phyloP scores from a whole-genome alignment of 1,140 invertebrate species.

The Spodoptera frugiperda region DNA sequence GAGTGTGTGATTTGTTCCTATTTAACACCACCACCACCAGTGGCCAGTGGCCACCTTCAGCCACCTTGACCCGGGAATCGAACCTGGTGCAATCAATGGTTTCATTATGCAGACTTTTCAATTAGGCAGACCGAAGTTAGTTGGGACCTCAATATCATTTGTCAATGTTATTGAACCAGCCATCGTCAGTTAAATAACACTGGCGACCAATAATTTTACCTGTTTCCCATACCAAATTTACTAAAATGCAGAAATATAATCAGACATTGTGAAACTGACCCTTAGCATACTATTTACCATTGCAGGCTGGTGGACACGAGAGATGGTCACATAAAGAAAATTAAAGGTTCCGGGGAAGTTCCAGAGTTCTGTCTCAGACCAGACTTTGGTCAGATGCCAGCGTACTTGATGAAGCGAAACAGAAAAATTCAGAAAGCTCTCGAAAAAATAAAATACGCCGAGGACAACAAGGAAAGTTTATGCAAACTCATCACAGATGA shows the following conservation, averaged over 20 bases:
- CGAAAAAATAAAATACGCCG: conserved; percentile 66
- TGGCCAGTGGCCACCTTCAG: no score
- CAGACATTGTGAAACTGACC: neutral
- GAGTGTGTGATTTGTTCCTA: no score
- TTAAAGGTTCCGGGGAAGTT: conserved; percentile 81
- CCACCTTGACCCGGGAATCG: no score
- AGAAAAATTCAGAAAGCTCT: conserved; percentile 66
- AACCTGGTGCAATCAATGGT: no score
- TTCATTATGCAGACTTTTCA: no score
- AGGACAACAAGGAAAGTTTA: conserved; percentile 76
- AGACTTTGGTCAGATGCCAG: conserved; percentile 79
- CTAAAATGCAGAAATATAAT: no score
- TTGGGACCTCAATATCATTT: no score
- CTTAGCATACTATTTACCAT: neutral
- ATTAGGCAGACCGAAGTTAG: no score
- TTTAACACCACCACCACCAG: no score
- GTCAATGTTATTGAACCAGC: no score
- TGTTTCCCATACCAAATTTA: neutral
- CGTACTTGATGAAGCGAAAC: conserved; percentile 75
- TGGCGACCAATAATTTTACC: no score
- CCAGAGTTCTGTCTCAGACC: conserved; percentile 77
- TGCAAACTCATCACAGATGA: conserved; percentile 75
- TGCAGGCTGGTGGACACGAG: conserved; percentile 78
- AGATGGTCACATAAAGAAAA: conserved; percentile 79
- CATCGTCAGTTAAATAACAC: no score